Evolutionary conservation across 2,797 vertebrate species (phyloP).

Genomic region (Pogoniulus pusillus): DNA sequence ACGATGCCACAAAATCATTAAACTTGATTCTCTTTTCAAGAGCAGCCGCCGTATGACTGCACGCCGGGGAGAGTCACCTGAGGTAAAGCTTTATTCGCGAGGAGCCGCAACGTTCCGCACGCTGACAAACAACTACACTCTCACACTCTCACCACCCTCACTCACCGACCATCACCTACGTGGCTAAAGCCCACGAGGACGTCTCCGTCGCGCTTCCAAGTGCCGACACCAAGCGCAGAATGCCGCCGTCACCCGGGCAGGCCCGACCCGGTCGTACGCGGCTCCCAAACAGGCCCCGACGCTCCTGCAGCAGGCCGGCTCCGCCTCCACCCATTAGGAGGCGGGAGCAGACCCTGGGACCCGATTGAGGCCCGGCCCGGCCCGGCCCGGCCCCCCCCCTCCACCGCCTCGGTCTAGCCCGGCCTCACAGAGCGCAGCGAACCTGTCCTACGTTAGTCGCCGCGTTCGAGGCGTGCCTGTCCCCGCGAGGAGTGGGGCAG

Average conservation of each 20-base stretch:
- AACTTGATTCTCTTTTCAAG: too few relatives aligned
- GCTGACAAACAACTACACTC: rapidly evolving
- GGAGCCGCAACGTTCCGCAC: neutral
- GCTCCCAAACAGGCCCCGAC: neutral
- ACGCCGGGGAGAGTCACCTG: too few relatives aligned
- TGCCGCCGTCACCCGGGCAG: neutral
- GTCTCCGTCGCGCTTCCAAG: neutral
- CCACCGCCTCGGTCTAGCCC: neutral
- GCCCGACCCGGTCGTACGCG: neutral
- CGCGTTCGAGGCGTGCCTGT: too few relatives aligned
- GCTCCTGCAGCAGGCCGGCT: neutral
- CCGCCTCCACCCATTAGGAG: neutral
- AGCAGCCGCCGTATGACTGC: neutral
- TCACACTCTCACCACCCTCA: neutral
- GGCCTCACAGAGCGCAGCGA: neutral
- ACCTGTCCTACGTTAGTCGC: neutral
- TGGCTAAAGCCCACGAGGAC: neutral
- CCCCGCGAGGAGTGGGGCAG: neutral
- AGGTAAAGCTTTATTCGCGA: neutral
- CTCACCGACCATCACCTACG: neutral
- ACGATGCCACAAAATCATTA: rapidly evolving
- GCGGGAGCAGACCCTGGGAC: neutral
- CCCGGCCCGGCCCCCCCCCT: neutral
- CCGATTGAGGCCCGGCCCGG: neutral
- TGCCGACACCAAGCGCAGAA: neutral